These are phyloP conservation scores for Agriopis marginaria DNA, from an alignment of 2,888 invertebrate genomes.

Conservation along the genomic window DNA sequence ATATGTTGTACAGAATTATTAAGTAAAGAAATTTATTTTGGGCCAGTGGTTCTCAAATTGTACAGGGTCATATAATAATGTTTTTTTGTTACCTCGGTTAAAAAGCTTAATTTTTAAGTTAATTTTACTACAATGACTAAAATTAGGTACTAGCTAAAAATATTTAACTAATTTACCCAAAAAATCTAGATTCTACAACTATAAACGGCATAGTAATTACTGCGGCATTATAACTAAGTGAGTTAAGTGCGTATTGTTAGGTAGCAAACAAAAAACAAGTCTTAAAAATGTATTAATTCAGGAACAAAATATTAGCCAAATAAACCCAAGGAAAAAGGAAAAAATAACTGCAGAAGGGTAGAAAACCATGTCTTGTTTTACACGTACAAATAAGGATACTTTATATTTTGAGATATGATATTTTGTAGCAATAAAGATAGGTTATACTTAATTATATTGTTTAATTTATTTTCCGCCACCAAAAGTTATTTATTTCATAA, in stretches of 20 bases:
- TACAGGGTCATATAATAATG: too few species aligned
- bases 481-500: background rate
- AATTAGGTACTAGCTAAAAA: too few species aligned
- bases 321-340: background rate
- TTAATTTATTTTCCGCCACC: constrained; percentile 4
- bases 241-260: background rate
- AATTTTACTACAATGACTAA: too few species aligned
- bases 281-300: background rate
- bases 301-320: background rate
- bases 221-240: background rate
- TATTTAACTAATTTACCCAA: too few species aligned
- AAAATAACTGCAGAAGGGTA: background rate
- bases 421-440: background rate
- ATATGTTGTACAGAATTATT: background rate
- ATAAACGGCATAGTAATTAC: background rate
- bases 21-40: too few species aligned
- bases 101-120: too few species aligned
- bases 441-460: background rate
- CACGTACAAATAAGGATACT: background rate
- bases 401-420: background rate
- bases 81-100: too few species aligned
- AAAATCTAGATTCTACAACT: background rate
- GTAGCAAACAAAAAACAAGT: background rate
- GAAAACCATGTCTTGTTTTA: background rate
- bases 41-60: too few species aligned